Evolutionary conservation across 2,888 invertebrate species (phyloP).

Genomic region (Hirtodrosophila trivittata): DNA sequence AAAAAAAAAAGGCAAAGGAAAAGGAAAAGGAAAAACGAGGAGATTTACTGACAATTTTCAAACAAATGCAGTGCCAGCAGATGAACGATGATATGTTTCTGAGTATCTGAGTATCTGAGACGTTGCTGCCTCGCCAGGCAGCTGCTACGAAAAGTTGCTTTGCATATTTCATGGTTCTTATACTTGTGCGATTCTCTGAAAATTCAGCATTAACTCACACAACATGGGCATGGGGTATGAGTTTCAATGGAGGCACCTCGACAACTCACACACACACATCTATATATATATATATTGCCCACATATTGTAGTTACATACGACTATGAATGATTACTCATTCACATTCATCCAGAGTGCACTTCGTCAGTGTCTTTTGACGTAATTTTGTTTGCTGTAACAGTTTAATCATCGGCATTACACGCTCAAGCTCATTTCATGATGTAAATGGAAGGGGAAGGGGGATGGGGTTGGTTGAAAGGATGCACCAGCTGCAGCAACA

Average conservation of each 20-base stretch:
- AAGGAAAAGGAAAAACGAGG: slow-evolving; percentile 17
- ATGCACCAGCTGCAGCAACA: neutral
- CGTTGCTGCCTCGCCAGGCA: slow-evolving; percentile 23
- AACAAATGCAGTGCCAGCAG: slow-evolving; percentile 38
- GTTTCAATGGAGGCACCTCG: too few species aligned
- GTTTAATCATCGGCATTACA: slow-evolving; percentile 74
- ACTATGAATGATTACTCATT: slow-evolving; percentile 19
- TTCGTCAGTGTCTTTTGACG: slow-evolving; percentile 71
- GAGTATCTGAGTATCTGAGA: slow-evolving; percentile 28
- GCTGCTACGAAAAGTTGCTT: slow-evolving; percentile 58
- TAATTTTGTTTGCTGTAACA: slow-evolving; percentile 70
- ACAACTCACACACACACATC: slow-evolving; percentile 11
- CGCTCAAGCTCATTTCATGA: slow-evolving; percentile 18
- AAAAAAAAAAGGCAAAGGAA: slow-evolving; percentile 14
- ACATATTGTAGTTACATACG: neutral
- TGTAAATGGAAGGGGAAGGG: too few species aligned
- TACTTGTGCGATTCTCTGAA: slow-evolving; percentile 57
- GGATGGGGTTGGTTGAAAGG: too few species aligned
- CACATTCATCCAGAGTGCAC: slow-evolving; percentile 41
- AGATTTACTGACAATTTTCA: slow-evolving; percentile 38
- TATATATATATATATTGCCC: neutral
- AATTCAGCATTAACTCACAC: slow-evolving; percentile 61
- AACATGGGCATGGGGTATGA: slow-evolving; percentile 43
- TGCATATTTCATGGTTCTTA: slow-evolving; percentile 70
- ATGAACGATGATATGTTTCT: slow-evolving; percentile 35